Percentiles rank a stretch among this genome's conserved stretches.
Conservation (phyloP, 1,140 invertebrate genomes). For the Psilanteris sp. region DNA sequence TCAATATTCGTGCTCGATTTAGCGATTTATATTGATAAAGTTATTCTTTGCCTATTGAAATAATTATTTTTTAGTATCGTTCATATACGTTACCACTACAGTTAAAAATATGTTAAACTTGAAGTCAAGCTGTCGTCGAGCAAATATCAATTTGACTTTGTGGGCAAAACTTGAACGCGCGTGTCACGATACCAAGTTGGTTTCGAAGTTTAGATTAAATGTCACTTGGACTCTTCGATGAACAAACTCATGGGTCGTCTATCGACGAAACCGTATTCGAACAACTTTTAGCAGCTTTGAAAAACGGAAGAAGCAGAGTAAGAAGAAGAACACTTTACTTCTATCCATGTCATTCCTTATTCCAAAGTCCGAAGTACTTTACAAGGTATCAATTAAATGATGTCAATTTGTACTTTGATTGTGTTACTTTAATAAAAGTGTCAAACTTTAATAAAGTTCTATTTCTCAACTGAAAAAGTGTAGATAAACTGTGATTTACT, state of each 20-base stretch:
- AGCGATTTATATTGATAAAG: too few species aligned
- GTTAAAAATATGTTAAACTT: slow-evolving; percentile 44
- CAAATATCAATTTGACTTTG: slow-evolving; percentile 57
- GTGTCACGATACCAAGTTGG: slow-evolving; percentile 43
- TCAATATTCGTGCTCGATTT: too few species aligned
- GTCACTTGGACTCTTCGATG: slow-evolving; percentile 46
- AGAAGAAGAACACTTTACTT: slow-evolving; percentile 49
- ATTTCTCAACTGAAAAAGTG: slow-evolving; percentile 11
- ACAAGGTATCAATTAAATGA: slow-evolving; percentile 59
- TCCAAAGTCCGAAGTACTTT: slow-evolving; percentile 46
- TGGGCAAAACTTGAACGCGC: slow-evolving; percentile 30
- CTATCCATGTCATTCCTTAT: slow-evolving; percentile 29
- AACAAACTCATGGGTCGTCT: slow-evolving; percentile 35
- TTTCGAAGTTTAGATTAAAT: slow-evolving; percentile 57
- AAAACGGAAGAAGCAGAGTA: slow-evolving; percentile 44
- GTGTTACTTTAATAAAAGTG: slow-evolving; percentile 43
- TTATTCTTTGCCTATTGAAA: too few species aligned
- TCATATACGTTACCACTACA: slow-evolving; percentile 18
- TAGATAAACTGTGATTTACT: too few species aligned
- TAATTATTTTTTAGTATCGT: slow-evolving; percentile 23
- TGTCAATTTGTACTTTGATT: slow-evolving; percentile 49
- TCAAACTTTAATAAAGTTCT: slow-evolving; percentile 41
- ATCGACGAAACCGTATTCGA: slow-evolving; percentile 42
- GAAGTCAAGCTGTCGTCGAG: slow-evolving; percentile 47
- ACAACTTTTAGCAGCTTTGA: slow-evolving; percentile 46